Conservation (phyloP, 2,888 invertebrate genomes). For the Rotaria macrura region DNA sequence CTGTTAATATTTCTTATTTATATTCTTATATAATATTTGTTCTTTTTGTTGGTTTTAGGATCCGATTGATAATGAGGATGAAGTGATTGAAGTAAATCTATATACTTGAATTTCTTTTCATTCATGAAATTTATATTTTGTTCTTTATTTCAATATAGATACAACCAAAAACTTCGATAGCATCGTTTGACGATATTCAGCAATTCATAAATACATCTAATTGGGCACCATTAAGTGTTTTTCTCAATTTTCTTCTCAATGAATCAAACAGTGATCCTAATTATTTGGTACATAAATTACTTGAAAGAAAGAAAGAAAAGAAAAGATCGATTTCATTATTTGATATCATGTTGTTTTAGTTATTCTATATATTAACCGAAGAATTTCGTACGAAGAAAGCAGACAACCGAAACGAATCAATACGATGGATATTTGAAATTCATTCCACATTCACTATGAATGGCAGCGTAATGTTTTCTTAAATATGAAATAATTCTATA, state of each 20-base stretch:
- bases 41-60: neutral
- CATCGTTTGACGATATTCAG: constrained; percentile 2
- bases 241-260: neutral
- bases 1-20: neutral
- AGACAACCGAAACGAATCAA: neutral
- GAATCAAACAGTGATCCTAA: neutral
- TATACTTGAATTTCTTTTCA: no score
- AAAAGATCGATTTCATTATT: neutral
- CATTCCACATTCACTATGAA: constrained; percentile 22
- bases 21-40: neutral
- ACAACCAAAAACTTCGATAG: constrained; percentile 2
- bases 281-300: neutral
- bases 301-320: neutral
- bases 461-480: neutral
- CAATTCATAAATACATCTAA: neutral
- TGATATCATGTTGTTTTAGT: neutral
- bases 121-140: no score
- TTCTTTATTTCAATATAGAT: neutral
- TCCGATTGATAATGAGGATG: neutral
- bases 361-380: neutral
- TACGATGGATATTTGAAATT: constrained; percentile 22
- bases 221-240: constrained; percentile 17
- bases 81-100: neutral
- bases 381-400: neutral
- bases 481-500: neutral